Evolutionary conservation across 2,113 vertebrate genomes (phyloP), one percentile per base, ranked within the genome.

Genomic region (Etia nguti): DNA sequence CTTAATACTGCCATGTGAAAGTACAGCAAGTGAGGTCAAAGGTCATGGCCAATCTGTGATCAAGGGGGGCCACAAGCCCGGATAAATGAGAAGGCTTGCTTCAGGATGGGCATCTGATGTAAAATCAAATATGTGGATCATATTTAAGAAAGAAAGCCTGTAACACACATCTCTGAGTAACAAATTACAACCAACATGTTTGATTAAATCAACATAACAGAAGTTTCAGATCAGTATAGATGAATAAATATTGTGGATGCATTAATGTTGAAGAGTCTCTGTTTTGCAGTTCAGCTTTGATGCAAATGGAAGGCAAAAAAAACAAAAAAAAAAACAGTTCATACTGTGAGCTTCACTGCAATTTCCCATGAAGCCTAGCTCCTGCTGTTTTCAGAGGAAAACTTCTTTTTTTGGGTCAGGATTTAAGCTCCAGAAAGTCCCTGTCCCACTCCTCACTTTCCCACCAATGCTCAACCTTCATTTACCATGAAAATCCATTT

Each of bases 331-430:
- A 24, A 77, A 80, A 3, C 12, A n/a, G 56, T 57, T 87, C 20
- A 68, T 11, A 55, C 9, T 46, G 10, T 82, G 6, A 85, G 55
- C 43, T 22, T 2, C 41, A 65, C 22, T 68, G 57, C 18, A 52
- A 73, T 93, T 96, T 94, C 94, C 94, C 94, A 94, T 88, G 89
- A 89, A 94, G 88, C 80, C 73, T 15, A 15, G 31, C 20, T 73
- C 29, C 29, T 41, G 73, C 80, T 92, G 84, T 88, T 90, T 83
- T 86, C 50, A 70, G 38, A 89, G 43, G 4, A 83, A 52, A 29
- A 2, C 41, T 22, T 82, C 12, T 56, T 60, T 77, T 55, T 77
- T 77, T 34, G 46, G 18, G 70, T 77, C 50, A 50, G 6, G 26
- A 9, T 52, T 77, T 34, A 52, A 29, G 75, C 22, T 3, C 38